Conservation (phyloP, 2,888 invertebrate genomes). For the Gnatocerus cornutus region DNA sequence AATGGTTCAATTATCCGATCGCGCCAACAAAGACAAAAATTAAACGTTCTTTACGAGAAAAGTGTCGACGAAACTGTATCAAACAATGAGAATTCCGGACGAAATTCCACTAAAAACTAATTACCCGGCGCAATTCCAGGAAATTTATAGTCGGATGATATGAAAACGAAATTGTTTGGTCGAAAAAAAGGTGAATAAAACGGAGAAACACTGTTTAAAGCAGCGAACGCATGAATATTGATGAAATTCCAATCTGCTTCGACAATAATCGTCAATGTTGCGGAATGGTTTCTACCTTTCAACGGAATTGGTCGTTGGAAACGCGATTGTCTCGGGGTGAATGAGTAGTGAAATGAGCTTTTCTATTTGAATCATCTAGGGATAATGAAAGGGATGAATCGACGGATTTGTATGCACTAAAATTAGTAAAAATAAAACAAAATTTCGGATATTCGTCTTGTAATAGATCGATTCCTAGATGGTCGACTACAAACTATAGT, state of each 20-base stretch:
- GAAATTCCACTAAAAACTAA: slow-evolving; percentile 19
- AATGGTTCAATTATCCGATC: slow-evolving; percentile 20
- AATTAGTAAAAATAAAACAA: no score
- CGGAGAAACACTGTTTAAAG: slow-evolving; percentile 19
- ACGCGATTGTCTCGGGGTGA: slow-evolving; percentile 27
- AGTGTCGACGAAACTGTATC: neutral
- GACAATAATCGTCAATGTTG: slow-evolving; percentile 17
- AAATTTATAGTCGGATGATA: slow-evolving; percentile 23
- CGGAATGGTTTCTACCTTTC: slow-evolving; percentile 16
- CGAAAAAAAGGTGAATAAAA: slow-evolving; percentile 10
- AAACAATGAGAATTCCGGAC: slow-evolving; percentile 14
- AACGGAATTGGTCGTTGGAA: slow-evolving; percentile 17
- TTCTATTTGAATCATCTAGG: slow-evolving; percentile 26
- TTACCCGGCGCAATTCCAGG: neutral
- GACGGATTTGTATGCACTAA: slow-evolving; percentile 11
- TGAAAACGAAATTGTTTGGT: neutral
- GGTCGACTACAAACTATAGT: neutral
- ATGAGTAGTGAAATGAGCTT: slow-evolving; percentile 29
- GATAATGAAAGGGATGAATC: slow-evolving; percentile 13
- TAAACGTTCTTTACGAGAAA: slow-evolving; percentile 4
- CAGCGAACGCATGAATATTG: slow-evolving; percentile 31
- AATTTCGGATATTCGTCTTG: neutral
- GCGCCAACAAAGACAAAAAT: slow-evolving; percentile 11
- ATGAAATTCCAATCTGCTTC: slow-evolving; percentile 29
- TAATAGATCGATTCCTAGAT: slow-evolving; percentile 7